A percentile compares a stretch with the other conserved stretches of the same genome.
These are phyloP conservation scores for Stenotaenia linearis DNA, from an alignment of 2,888 invertebrate genomes.

Conservation along the genomic window DNA sequence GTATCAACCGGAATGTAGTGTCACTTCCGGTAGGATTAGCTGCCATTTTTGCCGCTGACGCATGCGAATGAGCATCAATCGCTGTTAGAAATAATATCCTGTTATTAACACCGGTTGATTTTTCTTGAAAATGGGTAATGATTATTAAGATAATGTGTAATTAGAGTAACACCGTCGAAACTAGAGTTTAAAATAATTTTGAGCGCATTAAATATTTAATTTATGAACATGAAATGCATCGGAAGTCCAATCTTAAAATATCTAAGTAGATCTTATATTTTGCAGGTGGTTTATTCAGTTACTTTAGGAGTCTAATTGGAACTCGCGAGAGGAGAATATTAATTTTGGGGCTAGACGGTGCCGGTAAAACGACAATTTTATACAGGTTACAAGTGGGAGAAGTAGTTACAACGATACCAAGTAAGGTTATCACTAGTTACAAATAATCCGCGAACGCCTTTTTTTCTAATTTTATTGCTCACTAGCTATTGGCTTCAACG, in stretches of 20 bases:
- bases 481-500: slow-evolving; percentile 98
- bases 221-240: too few relatives aligned
- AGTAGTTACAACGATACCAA: slow-evolving; percentile 83
- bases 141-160: too few relatives aligned
- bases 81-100: background rate
- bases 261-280: too few relatives aligned
- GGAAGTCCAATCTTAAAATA: too few relatives aligned
- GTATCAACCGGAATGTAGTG: background rate
- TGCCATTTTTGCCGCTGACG: background rate
- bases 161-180: background rate
- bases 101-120: too few relatives aligned
- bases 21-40: background rate
- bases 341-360: slow-evolving; percentile 55
- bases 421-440: slow-evolving; percentile 36
- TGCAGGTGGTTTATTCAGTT: slow-evolving; percentile 90
- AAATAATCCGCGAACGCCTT: too few relatives aligned
- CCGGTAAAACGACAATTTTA: slow-evolving; percentile 89
- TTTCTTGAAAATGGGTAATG: background rate
- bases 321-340: slow-evolving; percentile 54
- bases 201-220: slow-evolving; percentile 7
- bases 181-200: background rate
- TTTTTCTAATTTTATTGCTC: slow-evolving; percentile 44
- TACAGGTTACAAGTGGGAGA: slow-evolving; percentile 97
- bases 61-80: background rate
- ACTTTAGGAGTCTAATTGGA: slow-evolving; percentile 78